Evolutionary conservation across 1,140 invertebrate genomes (phyloP).

Genomic region (Kradibia gibbosae): DNA sequence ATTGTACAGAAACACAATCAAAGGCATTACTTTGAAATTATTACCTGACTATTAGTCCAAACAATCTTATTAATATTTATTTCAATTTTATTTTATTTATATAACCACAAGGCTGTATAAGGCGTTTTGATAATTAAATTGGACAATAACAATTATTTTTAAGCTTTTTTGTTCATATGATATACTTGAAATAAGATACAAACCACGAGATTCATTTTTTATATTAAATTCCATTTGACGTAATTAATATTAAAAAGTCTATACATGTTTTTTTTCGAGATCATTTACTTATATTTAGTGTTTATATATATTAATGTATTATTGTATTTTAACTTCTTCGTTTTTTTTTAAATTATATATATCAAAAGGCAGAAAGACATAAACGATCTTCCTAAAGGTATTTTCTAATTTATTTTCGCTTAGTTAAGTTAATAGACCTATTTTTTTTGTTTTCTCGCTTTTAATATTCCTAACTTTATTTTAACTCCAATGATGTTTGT

Average conservation of each 20-base stretch:
- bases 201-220: too few species aligned
- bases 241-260: slow-evolving; percentile 11
- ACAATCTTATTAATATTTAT: too few species aligned
- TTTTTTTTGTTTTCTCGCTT: slow-evolving; percentile 36
- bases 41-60: too few species aligned
- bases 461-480: not conserved
- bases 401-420: slow-evolving; percentile 42
- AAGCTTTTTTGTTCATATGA: too few species aligned
- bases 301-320: slow-evolving; percentile 29
- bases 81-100: too few species aligned
- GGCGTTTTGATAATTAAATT: too few species aligned
- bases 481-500: not conserved
- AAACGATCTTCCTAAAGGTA: slow-evolving; percentile 34
- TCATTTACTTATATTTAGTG: not conserved
- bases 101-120: too few species aligned
- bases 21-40: too few species aligned
- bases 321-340: not conserved
- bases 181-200: too few species aligned
- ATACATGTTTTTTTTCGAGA: slow-evolving; percentile 8
- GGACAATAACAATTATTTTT: too few species aligned
- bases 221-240: not conserved
- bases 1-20: too few species aligned
- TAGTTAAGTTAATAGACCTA: slow-evolving; percentile 25
- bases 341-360: not conserved
- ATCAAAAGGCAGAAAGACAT: not conserved